Base-by-base conservation (phyloP, 2,113 vertebrate species). In the Melanostigma gelatinosum region DNA sequence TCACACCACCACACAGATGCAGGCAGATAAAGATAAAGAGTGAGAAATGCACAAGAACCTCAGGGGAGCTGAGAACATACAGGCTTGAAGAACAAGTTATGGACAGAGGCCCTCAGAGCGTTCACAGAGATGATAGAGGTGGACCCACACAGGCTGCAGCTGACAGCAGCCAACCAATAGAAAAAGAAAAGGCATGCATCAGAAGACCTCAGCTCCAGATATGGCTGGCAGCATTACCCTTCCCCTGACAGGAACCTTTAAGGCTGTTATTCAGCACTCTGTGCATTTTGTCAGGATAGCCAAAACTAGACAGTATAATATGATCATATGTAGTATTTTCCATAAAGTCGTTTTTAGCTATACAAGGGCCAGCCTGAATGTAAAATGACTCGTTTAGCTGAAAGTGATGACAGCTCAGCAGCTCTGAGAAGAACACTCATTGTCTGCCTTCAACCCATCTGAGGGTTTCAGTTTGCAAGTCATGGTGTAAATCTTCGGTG, bases 81-180 rank as follows among this genome's bases (percentile, higher is more conserved):
- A 75, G 77, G 63, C 75, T 65, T 85, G 88, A 91, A 91, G 88
- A 91, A 83, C 80, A 87, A 87, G 77, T 63, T 69, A 44, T 22
- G 58, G 67, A 61, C 20, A 32, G 48, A 61, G 32, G 58, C 42
- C 71, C 71, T 80, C 64, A n/a, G 71, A 85, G 84, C 84, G 70
- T 66, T 61, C 40, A 78, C 76, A 77, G 67, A 79, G 80, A 82
- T 79, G 85, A 84, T 83, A 55, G 62, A 87, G 73, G 8, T 78
- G 38, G 60, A 34, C 38, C 44, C n/a, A 4, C 75, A 82, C 82
- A 72, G 77, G 83, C 78, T 69, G 76, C 58, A 76, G 75, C 69
- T 44, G 64, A 48, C 57, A 27, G 69, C 42, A 67, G 65, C 65
- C 71, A 60, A 40, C 50, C 85, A 83, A 70, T 77, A 57, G 34